Base-by-base conservation (phyloP, 1,140 invertebrate genomes). In the Bombus balteatus region DNA sequence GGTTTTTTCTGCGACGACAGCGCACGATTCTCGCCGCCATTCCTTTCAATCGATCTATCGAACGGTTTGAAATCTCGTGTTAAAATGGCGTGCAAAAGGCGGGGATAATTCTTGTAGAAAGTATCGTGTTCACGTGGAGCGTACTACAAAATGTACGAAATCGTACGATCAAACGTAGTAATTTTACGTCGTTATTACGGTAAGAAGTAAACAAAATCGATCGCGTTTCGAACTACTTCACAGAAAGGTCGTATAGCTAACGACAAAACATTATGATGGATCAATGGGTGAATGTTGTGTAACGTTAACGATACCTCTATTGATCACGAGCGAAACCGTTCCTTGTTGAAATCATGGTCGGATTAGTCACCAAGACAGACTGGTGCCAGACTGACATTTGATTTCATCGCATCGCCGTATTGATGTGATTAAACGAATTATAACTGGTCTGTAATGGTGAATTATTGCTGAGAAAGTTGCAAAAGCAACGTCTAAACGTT, bases 391-490 rank as follows among this genome's bases (percentile, higher is more conserved):
- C 59, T 25, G 65, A 22, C 3, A 25, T n/a, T 43, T 32, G n/a
- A 1, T 65, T 66, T 80, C 6, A 8, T 39, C 10, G 57, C 43
- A 41, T 34, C 25, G 25, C 3, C 12, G 0, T 70, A 18, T 2
- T n/a, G 28, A 53, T 43, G 25, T 1, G 65, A 57, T 78, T 47
- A 71, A 77, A 68, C 73, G 22, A 78, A 79, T 84, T 84, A 70
- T 47, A 34, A 12, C 3, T 25, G 25, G 5, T 22, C 25, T 39
- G 8, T 32, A 59, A 9, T 22, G n/a, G 1, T 62, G n/a, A 79
- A n/a, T 79, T 79, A 34, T 43, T 62, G n/a, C 2, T 43, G 65
- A 32, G 28, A 84, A 62, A 65, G 6, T 78, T 47, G 9, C 8
- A 37, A 70, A 75, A 32, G 6, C 28, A 71, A 78, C 8, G 32